phyloP scores from a whole-genome alignment of 1,140 invertebrate species.

The Platyura marginata region DNA sequence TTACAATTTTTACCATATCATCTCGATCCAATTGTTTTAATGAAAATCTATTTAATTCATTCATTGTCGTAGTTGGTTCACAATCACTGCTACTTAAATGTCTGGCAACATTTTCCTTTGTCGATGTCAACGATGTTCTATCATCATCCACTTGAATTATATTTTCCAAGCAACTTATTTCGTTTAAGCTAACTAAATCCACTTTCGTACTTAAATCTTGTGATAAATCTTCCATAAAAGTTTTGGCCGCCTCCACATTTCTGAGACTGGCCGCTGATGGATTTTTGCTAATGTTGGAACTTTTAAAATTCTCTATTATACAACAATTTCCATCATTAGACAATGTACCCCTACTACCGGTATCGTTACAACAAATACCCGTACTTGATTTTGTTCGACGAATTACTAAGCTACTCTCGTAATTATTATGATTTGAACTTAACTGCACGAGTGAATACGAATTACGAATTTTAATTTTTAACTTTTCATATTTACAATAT shows the following conservation, averaged over 20 bases:
- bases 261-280: neutral
- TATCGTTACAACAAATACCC: neutral
- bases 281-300: neutral
- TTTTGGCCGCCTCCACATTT: neutral
- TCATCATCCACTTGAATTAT: neutral
- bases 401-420: neutral
- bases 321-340: neutral
- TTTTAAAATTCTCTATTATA: neutral
- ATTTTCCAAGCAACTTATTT: neutral
- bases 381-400: slow-evolving; percentile 2
- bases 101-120: no score
- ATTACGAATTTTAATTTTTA: neutral
- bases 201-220: neutral
- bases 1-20: no score
- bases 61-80: no score
- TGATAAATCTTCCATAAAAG: slow-evolving; percentile 1
- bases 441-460: neutral
- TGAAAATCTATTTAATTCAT: no score
- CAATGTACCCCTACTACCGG: neutral
- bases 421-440: neutral
- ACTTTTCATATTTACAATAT: neutral
- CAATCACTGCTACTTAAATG: no score
- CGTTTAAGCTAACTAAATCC: neutral
- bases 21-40: no score
- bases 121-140: no score